Evolutionary conservation across 2,113 vertebrate genomes (phyloP), one percentile per base, ranked within the genome.

Genomic region (Xyliphius kryptos): DNA sequence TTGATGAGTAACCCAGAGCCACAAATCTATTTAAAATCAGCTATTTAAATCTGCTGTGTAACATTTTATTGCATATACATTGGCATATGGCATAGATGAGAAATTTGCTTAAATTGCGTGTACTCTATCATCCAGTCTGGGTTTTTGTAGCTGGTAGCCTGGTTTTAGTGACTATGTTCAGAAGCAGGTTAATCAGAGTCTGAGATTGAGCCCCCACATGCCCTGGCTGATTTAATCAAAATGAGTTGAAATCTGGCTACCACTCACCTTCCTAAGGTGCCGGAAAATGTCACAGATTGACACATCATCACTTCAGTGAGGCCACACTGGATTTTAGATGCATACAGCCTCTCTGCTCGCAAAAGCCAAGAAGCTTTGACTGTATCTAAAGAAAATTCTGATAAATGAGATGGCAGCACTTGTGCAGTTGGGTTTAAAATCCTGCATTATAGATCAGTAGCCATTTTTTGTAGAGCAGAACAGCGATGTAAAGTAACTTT

Each of bases 231-330:
- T 51, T 38, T 51, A 66, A 71, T 62, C 48, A 41, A 9, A 14
- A 22, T 55, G 41, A 62, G 22, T 15, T 59, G 32, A 26, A 40
- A 43, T 63, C 54, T 72, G 64, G 63, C 48, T 21, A 52, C 22
- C 44, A 46, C 57, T 61, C 14, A 55, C 21, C 66, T 63, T 46
- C 26, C 38, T 51, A 50, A 46, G 53, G 52, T 61, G 46, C 37
- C 14, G 38, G 46, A 57, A 66, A 71, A 67, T 71, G 69, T 67
- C 55, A 63, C 17, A 53, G 59, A 36, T 58, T 72, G 70, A 72
- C 59, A 72, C 46, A 58, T 63, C 41, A 72, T 46, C 64, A 72
- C 54, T 67, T 54, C 20, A 72, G 36, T 15, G 32, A 48, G 44
- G 38, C 22, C 48, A 67, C 67, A 62, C 63, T 38, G 17, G 40